phyloP scores from a whole-genome alignment of 2,888 invertebrate species.

The Scrobipalpa atriplicella region DNA sequence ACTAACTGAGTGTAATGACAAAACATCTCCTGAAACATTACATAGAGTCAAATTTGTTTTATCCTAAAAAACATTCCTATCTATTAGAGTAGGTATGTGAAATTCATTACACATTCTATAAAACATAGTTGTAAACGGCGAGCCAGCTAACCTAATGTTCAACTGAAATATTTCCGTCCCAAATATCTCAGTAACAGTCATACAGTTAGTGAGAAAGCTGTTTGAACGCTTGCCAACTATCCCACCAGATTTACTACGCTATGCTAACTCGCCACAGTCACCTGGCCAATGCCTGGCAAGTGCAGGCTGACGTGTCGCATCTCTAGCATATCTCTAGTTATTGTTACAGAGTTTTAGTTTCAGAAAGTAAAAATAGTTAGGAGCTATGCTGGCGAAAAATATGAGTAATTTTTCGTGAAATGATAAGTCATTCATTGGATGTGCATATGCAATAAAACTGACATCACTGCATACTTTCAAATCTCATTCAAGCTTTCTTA shows the following conservation, averaged over 20 bases:
- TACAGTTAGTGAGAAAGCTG: conserved; percentile 28
- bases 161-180: conserved; percentile 28
- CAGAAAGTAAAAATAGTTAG: conserved; percentile 17
- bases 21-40: too few species aligned
- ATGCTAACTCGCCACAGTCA: not conserved
- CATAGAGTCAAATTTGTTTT: too few species aligned
- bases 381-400: not conserved
- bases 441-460: too few species aligned
- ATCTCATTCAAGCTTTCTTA: too few species aligned
- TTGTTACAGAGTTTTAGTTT: conserved; percentile 21
- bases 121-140: not conserved
- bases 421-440: too few species aligned
- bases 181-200: conserved; percentile 40
- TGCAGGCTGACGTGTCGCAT: not conserved
- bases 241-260: conserved; percentile 21
- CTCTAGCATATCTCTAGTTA: not conserved
- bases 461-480: too few species aligned
- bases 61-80: not conserved
- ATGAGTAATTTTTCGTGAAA: not conserved
- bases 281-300: conserved; percentile 1
- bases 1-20: too few species aligned
- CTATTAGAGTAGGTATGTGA: too few species aligned
- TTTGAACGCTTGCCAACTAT: conserved; percentile 34
- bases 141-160: not conserved
- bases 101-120: not conserved